Conservation (phyloP, 2,888 invertebrate genomes). For the Ametastegia equiseti region DNA sequence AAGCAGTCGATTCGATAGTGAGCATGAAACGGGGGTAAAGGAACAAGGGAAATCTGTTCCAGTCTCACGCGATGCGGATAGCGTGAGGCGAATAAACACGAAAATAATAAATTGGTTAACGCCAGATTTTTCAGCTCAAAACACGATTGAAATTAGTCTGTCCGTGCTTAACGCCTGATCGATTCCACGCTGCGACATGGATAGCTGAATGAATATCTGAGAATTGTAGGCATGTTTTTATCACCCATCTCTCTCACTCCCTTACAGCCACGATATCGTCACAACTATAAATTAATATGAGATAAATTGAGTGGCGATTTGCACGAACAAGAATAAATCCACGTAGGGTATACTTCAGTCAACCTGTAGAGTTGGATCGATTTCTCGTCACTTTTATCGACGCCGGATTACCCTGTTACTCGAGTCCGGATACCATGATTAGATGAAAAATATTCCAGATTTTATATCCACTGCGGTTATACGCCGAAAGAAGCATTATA, state of each 20-base stretch:
- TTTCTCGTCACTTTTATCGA: conserved; percentile 35
- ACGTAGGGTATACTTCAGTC: neutral
- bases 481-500: neutral
- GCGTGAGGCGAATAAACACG: conserved; percentile 27
- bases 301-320: conserved; percentile 32
- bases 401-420: neutral
- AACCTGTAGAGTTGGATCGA: conserved; percentile 46
- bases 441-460: neutral
- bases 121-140: neutral
- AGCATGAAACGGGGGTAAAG: conserved; percentile 14
- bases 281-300: conserved; percentile 38
- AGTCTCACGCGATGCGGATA: conserved; percentile 34
- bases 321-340: conserved; percentile 27
- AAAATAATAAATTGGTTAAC: conserved; percentile 24
- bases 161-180: conserved; percentile 3
- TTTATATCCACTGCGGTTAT: neutral
- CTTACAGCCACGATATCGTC: neutral
- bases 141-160: conserved; percentile 1
- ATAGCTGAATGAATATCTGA: neutral
- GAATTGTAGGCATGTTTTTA: neutral
- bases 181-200: neutral
- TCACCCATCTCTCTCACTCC: neutral
- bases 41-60: conserved; percentile 5
- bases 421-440: conserved; percentile 8
- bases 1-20: neutral